Conservation (phyloP, 2,888 invertebrate species). For the Pheosia gnoma region DNA sequence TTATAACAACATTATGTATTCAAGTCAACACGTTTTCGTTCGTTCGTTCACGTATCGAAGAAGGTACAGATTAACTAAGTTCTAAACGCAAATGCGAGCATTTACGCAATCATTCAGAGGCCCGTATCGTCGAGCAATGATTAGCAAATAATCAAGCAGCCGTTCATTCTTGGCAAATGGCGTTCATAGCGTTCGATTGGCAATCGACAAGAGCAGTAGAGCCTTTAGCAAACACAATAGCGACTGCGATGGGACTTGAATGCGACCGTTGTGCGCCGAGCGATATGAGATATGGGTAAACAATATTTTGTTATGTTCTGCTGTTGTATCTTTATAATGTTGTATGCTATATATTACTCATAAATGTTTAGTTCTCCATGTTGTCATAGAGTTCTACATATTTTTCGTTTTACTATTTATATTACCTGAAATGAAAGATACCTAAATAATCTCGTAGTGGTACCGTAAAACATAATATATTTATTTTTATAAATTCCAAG, state of each 20-base stretch:
- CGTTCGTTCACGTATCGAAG: too few relatives aligned
- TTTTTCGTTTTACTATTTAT: too few relatives aligned
- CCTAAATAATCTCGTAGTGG: too few relatives aligned
- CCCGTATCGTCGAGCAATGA: conserved; percentile 49
- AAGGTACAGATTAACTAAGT: conserved; percentile 7
- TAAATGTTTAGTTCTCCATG: too few relatives aligned
- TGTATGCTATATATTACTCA: too few relatives aligned
- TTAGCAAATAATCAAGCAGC: conserved; percentile 64
- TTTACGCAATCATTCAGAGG: conserved; percentile 33
- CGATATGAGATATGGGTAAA: conserved; percentile 68
- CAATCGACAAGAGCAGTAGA: conserved; percentile 76
- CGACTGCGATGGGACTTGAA: conserved; percentile 69
- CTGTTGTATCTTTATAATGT: too few relatives aligned
- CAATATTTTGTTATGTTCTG: conserved; percentile 56
- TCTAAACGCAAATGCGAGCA: conserved; percentile 25
- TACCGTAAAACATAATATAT: too few relatives aligned
- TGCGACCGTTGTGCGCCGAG: conserved; percentile 56
- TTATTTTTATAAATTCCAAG: too few relatives aligned
- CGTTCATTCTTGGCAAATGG: conserved; percentile 65
- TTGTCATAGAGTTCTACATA: too few relatives aligned
- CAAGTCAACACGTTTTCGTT: too few relatives aligned
- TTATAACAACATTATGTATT: too few relatives aligned
- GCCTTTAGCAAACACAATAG: conserved; percentile 79
- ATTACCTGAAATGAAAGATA: too few relatives aligned
- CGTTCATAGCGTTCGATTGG: conserved; percentile 65